Conservation (phyloP, 2,888 invertebrate species). For the Petrophora chlorosata region DNA sequence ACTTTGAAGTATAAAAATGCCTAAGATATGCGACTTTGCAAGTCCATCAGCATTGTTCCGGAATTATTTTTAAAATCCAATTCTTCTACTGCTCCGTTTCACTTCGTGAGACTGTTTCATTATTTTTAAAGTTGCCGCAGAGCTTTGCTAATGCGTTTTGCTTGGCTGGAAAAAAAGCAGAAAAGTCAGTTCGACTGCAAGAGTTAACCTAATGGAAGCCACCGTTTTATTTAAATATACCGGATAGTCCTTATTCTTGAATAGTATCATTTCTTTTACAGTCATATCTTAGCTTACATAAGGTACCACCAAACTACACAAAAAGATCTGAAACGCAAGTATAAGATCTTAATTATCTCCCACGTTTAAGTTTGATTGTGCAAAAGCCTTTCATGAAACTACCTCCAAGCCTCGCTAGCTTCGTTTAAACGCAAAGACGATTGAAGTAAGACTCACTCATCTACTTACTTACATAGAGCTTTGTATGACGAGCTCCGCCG, state of each 20-base stretch:
- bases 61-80: slow-evolving; percentile 27
- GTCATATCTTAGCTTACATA: no score
- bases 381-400: background rate
- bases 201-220: background rate
- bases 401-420: background rate
- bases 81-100: slow-evolving; percentile 13
- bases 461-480: slow-evolving; percentile 10
- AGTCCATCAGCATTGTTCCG: slow-evolving; percentile 47
- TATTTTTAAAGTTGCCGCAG: slow-evolving; percentile 19
- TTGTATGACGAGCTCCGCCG: slow-evolving; percentile 6
- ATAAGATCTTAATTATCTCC: no score
- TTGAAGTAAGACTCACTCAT: slow-evolving; percentile 1
- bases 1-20: slow-evolving; percentile 63
- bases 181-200: background rate
- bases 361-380: no score
- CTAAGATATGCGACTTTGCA: slow-evolving; percentile 50
- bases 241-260: no score
- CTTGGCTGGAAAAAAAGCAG: background rate
- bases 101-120: slow-evolving; percentile 16
- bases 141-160: slow-evolving; percentile 15
- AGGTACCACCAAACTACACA: no score
- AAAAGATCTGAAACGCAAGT: no score
- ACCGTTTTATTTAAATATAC: no score
- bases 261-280: no score
- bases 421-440: background rate